Evolutionary conservation across 2,113 vertebrate species (phyloP), one percentile per base, ranked within the genome.

Genomic region (Octodon degus): DNA sequence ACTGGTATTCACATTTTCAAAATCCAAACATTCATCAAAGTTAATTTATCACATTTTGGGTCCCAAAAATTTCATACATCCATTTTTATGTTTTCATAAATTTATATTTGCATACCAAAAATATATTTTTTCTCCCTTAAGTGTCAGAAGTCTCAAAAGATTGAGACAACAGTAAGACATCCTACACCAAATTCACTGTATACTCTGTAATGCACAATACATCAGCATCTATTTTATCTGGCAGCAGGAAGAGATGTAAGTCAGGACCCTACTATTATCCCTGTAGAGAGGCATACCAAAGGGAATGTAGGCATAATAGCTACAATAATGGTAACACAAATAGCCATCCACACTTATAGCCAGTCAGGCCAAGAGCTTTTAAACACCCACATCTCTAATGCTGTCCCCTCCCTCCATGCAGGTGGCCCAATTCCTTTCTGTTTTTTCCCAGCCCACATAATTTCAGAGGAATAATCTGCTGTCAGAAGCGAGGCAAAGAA

Each of bases 251-350:
- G 83, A 93, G 85, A 93, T 70, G 10, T 47, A 86, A 92, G 93
- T 85, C 79, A 96, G 93, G 94, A 95, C 84, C 97, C 96, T 92
- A 94, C 94, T 95, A 97, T 97, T 96, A 97, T 76, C 90, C 95
- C 95, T 55, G 95, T 17, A 92, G 94, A 98, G 92, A 96, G 40
- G 72, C 93, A 88, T 55, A 80, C 60, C 72, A 63, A 94, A 93
- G 91, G 85, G 77, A 97, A 96, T n/a, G 67, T 53, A 92, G 93
- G 94, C 93, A 7, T 74, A 95, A 86, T 72, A 96, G 92, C 77
- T 82, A 86, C 94, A 93, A 94, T 92, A 97, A 97, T 58, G 87
- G 93, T n/a, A 90, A 96, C 83, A 65, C 90, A 96, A 95, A 97
- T 55, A 97, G 88, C 95, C 96, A 95, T 68, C 88, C 86, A 65